These are phyloP conservation scores for Platichthys stellatus DNA, from an alignment of 2,113 vertebrate genomes.

Conservation along the genomic window DNA sequence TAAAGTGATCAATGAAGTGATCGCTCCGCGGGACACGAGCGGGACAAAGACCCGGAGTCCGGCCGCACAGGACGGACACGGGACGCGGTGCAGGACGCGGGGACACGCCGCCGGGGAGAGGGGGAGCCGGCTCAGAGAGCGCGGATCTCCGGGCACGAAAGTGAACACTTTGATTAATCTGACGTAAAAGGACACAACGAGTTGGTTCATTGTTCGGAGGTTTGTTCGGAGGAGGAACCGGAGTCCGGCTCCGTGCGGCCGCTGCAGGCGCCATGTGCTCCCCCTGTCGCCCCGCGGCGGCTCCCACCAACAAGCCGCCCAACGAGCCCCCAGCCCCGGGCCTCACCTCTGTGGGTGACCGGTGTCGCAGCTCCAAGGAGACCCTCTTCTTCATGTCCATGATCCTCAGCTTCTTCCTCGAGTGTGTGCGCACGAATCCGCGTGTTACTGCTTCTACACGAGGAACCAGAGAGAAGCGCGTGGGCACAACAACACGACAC, in stretches of 20 bases:
- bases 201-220: background rate
- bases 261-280: slow-evolving; percentile 71
- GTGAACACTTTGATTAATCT: no score
- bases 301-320: background rate
- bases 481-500: fast-evolving
- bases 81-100: no score
- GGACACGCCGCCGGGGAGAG: no score
- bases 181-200: no score
- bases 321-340: background rate
- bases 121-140: no score
- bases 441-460: slow-evolving; percentile 52
- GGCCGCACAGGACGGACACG: no score
- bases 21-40: no score
- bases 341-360: slow-evolving; percentile 79
- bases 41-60: no score
- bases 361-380: slow-evolving; percentile 76
- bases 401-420: slow-evolving; percentile 42
- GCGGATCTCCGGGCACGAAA: no score
- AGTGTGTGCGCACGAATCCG: slow-evolving; percentile 5
- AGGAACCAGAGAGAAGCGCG: slow-evolving; percentile 47
- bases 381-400: slow-evolving; percentile 82
- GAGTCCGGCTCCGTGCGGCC: background rate
- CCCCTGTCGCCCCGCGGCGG: slow-evolving; percentile 3
- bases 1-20: no score
- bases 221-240: background rate